A percentile compares a stretch with the other conserved stretches of the same genome.
Evolutionary conservation across 2,113 vertebrate species (phyloP).

Genomic region (Oxyruncus cristatus): DNA sequence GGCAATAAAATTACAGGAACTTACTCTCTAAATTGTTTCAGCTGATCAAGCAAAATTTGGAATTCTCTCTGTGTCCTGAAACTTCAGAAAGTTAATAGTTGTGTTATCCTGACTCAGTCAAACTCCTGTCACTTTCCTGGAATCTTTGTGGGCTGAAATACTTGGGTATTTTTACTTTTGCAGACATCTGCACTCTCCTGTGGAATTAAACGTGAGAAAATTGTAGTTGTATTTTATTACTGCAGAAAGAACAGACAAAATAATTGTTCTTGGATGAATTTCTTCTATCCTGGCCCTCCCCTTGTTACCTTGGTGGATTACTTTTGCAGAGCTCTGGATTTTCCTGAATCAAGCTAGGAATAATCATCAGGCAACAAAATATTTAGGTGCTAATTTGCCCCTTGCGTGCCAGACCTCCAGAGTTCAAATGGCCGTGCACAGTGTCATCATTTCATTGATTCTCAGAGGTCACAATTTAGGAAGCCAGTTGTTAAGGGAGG

Average conservation of each 20-base stretch:
- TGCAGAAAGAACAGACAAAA: neutral
- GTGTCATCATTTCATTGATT: neutral
- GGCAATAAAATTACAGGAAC: slow-evolving; percentile 12
- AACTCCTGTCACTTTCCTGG: slow-evolving; percentile 52
- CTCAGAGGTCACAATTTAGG: neutral
- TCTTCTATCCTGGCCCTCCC: neutral
- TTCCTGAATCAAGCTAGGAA: neutral
- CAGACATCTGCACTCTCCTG: slow-evolving; percentile 9
- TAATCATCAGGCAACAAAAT: neutral
- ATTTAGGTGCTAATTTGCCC: neutral
- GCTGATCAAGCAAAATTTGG: slow-evolving; percentile 53
- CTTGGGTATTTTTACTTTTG: slow-evolving; percentile 40
- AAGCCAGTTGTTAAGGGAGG: neutral
- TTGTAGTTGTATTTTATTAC: slow-evolving; percentile 14
- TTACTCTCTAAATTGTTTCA: slow-evolving; percentile 35
- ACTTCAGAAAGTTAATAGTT: slow-evolving; percentile 37
- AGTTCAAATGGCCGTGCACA: neutral
- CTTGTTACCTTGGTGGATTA: neutral
- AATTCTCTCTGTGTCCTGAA: slow-evolving; percentile 31
- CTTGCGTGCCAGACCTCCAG: neutral
- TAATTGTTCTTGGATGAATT: neutral
- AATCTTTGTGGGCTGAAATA: slow-evolving; percentile 46
- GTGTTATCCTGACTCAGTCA: slow-evolving; percentile 44
- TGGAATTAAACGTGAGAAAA: slow-evolving; percentile 27
- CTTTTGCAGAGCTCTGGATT: neutral